Conservation (phyloP, 53 echinoderm and acorn worm species). For the Paracentrotus lividus region DNA sequence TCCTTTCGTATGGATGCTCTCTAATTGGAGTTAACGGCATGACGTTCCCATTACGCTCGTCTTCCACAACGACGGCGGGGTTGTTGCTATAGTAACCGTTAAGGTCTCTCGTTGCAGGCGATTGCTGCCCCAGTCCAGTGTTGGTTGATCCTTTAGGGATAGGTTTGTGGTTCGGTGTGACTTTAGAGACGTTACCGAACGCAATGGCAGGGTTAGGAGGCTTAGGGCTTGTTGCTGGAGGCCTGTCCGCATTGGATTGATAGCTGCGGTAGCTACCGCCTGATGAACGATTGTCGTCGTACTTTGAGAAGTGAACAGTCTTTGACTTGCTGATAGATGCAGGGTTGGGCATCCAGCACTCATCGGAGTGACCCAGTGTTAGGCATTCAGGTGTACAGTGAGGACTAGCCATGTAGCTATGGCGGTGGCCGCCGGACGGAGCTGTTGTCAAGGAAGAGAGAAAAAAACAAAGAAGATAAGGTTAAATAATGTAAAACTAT, state of each 20-base stretch:
- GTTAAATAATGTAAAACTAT: neutral
- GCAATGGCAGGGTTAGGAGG: constrained; percentile 66
- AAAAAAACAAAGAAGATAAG: neutral
- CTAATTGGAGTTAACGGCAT: constrained; percentile 64
- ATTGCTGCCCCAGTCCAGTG: constrained; percentile 49
- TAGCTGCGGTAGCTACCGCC: constrained; percentile 74
- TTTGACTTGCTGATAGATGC: constrained; percentile 46
- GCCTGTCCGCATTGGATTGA: constrained; percentile 47
- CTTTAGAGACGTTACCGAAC: constrained; percentile 51
- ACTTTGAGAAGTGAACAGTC: constrained; percentile 65
- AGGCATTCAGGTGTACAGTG: constrained; percentile 92
- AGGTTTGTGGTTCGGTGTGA: constrained; percentile 56
- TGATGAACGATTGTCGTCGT: constrained; percentile 58
- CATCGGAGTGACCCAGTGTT: constrained; percentile 93
- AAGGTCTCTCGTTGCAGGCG: constrained; percentile 9
- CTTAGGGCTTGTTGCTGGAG: constrained; percentile 64
- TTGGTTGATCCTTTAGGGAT: constrained; percentile 45
- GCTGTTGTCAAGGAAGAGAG: constrained; percentile 13
- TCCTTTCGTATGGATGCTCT: constrained; percentile 58
- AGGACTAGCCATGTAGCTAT: constrained; percentile 87
- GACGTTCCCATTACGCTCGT: constrained; percentile 56
- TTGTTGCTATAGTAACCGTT: constrained; percentile 16
- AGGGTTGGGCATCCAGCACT: constrained; percentile 84
- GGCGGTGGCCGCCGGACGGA: constrained; percentile 68
- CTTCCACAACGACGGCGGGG: constrained; percentile 1